Base-by-base conservation (phyloP, 2,888 invertebrate species). In the Euproctis similis region DNA sequence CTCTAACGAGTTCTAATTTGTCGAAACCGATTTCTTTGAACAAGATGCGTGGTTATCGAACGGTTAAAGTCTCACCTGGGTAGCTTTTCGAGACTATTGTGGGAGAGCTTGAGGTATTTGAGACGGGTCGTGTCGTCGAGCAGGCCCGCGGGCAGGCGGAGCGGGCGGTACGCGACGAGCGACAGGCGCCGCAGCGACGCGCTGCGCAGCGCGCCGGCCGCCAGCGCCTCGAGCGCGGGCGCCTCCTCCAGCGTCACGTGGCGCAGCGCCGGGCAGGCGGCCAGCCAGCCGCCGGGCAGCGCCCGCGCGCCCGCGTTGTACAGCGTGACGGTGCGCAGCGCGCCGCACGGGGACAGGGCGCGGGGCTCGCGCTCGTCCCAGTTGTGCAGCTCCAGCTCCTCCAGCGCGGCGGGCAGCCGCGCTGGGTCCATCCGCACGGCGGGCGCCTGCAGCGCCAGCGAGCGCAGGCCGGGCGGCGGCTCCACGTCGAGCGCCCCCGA, bases 41-140 rank as follows among this genome's bases (percentile, higher is more conserved):
- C n/a, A n/a, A n/a, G n/a, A n/a, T n/a, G n/a, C n/a, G n/a, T n/a
- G n/a, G n/a, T n/a, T n/a, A n/a, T n/a, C n/a, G n/a, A n/a, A n/a
- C n/a, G n/a, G n/a, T n/a, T n/a, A n/a, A 14, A 6, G 14, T 4
- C 47, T 43, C 22, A 66, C 63, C 45, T 34, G 8, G 60, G 57
- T 5, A 67, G 33, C 2, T 11, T n/a, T 3, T 4, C 12, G 2
- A 67, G 46, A 0, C 7, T 3, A 33, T 65, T 65, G 6, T 31
- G 8, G 2, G 46, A 37, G 8, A 64, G 29, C 26, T 51, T 46
- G 8, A 62, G 48, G 4, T 5, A 1, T 2, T 1, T n/a, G 17
- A 57, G 49, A 0, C 18, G 7, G 3, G 11, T 19, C 19, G 51
- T 37, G 35, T 41, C 31, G 24, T 42, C 38, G 12, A 62, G 40